Evolutionary conservation across 2,888 invertebrate species (phyloP).

Genomic region (Lordiphosa andalusiaca): DNA sequence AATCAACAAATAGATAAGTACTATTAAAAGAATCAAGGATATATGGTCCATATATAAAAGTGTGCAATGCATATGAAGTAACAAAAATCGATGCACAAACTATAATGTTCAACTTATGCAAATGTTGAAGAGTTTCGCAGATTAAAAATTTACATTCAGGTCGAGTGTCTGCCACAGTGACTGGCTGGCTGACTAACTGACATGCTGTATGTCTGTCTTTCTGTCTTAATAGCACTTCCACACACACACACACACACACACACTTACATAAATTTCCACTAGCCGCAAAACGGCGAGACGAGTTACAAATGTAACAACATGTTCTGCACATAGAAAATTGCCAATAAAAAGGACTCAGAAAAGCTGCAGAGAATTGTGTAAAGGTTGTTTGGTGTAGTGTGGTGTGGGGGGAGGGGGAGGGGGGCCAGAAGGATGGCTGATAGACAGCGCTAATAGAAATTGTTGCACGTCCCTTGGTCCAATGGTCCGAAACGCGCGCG

Average conservation of each 20-base stretch:
- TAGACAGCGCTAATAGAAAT: conserved; percentile 60
- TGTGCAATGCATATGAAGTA: conserved; percentile 15
- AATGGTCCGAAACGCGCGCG: conserved; percentile 31
- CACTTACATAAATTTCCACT: conserved; percentile 36
- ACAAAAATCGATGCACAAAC: conserved; percentile 51
- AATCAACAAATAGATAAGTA: conserved; percentile 19
- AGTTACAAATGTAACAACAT: conserved; percentile 56
- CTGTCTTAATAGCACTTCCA: conserved; percentile 39
- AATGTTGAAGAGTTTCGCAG: conserved; percentile 69
- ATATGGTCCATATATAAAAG: neutral
- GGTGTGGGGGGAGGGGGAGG: neutral
- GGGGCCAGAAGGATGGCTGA: conserved; percentile 13
- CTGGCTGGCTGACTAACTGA: conserved; percentile 40
- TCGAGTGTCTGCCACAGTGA: conserved; percentile 68
- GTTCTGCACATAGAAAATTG: conserved; percentile 34
- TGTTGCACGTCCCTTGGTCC: conserved; percentile 54
- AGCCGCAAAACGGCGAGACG: conserved; percentile 41
- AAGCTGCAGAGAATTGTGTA: conserved; percentile 10
- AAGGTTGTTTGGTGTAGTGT: neutral
- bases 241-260: conserved; percentile 28
- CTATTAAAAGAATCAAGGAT: conserved; percentile 20
- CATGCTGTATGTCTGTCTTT: conserved; percentile 16
- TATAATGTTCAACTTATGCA: conserved; percentile 56
- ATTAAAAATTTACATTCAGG: conserved; percentile 72
- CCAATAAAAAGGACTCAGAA: conserved; percentile 37